phyloP scores from a whole-genome alignment of 2,797 vertebrate species.

The Triplophysa bombifrons region DNA sequence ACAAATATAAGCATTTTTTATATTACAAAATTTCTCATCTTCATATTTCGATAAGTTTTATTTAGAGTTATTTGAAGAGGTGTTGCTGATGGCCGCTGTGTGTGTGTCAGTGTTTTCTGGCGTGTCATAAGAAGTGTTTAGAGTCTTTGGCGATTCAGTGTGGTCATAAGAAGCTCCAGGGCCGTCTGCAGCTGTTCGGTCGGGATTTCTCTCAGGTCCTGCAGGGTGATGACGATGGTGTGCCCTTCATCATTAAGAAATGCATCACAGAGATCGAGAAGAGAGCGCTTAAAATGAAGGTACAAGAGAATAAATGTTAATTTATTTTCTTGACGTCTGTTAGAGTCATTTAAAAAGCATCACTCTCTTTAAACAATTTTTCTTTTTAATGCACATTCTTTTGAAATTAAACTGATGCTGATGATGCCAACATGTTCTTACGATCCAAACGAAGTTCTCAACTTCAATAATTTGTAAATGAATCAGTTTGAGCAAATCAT shows the following conservation, averaged over 20 bases:
- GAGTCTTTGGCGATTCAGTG: slow-evolving; percentile 97
- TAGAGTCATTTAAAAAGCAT: neutral
- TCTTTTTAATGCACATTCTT: too few species aligned
- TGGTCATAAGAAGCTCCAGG: slow-evolving; percentile 93
- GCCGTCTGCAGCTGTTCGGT: slow-evolving; percentile 89
- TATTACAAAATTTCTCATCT: too few species aligned
- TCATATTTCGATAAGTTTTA: too few species aligned
- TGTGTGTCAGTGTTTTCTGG: slow-evolving; percentile 85
- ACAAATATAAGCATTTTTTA: neutral
- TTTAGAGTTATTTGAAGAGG: too few species aligned
- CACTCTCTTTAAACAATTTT: too few species aligned
- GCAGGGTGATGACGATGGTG: slow-evolving; percentile 73
- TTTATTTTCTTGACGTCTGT: too few species aligned
- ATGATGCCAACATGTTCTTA: too few species aligned
- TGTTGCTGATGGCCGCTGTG: neutral
- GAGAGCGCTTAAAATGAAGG: slow-evolving; percentile 90
- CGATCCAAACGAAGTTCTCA: too few species aligned
- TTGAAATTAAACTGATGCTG: too few species aligned
- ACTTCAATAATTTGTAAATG: too few species aligned
- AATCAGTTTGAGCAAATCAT: too few species aligned
- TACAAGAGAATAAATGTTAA: slow-evolving; percentile 55
- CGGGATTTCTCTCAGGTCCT: slow-evolving; percentile 84
- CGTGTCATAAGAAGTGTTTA: slow-evolving; percentile 98
- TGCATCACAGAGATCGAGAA: slow-evolving; percentile 92
- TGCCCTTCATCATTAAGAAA: slow-evolving; percentile 93